Conservation (phyloP, 2,888 invertebrate species). For the Aspidapion aeneum region DNA sequence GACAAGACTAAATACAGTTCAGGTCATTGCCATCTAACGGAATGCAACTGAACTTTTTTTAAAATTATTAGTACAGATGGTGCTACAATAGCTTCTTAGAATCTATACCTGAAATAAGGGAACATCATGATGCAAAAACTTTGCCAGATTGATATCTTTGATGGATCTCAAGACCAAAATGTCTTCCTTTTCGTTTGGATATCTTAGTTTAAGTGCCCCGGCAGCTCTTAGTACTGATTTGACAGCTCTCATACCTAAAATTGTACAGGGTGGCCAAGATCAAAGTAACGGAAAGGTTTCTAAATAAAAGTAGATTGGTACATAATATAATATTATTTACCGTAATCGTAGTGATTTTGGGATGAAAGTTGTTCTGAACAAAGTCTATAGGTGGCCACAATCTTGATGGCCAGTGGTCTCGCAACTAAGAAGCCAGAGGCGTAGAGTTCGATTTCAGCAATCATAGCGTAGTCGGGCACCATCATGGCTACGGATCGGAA, state of each 20-base stretch:
- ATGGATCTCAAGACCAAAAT: conserved; percentile 84
- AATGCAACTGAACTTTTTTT: too few relatives aligned
- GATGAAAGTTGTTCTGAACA: conserved; percentile 93
- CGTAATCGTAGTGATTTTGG: conserved; percentile 94
- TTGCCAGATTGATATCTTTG: conserved; percentile 91
- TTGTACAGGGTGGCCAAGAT: too few relatives aligned
- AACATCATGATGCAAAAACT: conserved; percentile 85
- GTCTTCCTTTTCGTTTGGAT: conserved; percentile 85
- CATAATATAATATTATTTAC: conserved; percentile 44
- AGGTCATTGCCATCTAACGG: too few relatives aligned
- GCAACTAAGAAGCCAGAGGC: conserved; percentile 90
- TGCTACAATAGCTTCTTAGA: too few relatives aligned
- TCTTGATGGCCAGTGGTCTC: conserved; percentile 85
- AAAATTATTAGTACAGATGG: too few relatives aligned
- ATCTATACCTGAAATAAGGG: conserved; percentile 72
- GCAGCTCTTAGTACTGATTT: conserved; percentile 91
- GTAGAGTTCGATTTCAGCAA: conserved; percentile 91
- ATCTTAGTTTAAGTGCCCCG: conserved; percentile 84
- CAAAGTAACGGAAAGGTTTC: too few relatives aligned
- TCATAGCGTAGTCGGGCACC: conserved; percentile 94
- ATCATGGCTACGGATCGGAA: conserved; percentile 88
- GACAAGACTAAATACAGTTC: background rate
- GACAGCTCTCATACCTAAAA: conserved; percentile 84
- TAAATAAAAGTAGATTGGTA: too few relatives aligned
- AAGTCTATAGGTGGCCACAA: conserved; percentile 88